Evolutionary conservation across 2,888 invertebrate species (phyloP), one percentile per base, ranked within the genome.

Genomic region (Sinohyriopsis cumingii): DNA sequence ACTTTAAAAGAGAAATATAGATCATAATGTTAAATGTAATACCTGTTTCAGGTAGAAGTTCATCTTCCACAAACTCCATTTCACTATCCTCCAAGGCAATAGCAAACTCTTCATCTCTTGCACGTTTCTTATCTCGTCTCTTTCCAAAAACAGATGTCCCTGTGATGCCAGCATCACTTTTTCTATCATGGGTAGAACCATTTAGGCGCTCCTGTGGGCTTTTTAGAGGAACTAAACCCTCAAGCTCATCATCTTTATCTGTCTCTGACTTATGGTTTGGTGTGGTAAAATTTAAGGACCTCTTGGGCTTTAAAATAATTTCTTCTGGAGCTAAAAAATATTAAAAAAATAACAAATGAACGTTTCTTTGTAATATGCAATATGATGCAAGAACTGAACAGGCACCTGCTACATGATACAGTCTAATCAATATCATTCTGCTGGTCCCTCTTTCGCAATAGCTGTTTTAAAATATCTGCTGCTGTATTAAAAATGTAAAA

Each of bases 241-340:
- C 67, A 61, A 28, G 25, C 28, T 24, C 20, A 61, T 70, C 65
- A 24, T 25, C 19, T 24, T 62, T 65, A 33, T 19, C 45, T 19
- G n/a, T 3, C 53, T 67, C 28, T 9, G 28, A 0, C 65, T 84
- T 81, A 1, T 69, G 69, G 45, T 77, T 80, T 28, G 85, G 85
- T 53, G 81, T 82, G 12, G 68, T 70, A 76, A 84, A 84, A 55
- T 80, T 72, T 5, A 84, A 72, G 55, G 83, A 78, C 65, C 81
- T 73, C 66, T 81, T 81, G 56, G 83, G 78, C 65, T 82, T 84
- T 25, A 82, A 80, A 24, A 79, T 73, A 59, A 70, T 64, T 59
- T 71, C 66, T 5, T 69, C 67, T 60, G 69, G 74, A 55, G 70
- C 75, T 76, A 55, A 63, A 68, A 72, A 55, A 25, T 6, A 18